Percentiles rank a stretch among this genome's conserved stretches.
Conservation (phyloP, 2,797 vertebrate species). For the Rhincodon typus region DNA sequence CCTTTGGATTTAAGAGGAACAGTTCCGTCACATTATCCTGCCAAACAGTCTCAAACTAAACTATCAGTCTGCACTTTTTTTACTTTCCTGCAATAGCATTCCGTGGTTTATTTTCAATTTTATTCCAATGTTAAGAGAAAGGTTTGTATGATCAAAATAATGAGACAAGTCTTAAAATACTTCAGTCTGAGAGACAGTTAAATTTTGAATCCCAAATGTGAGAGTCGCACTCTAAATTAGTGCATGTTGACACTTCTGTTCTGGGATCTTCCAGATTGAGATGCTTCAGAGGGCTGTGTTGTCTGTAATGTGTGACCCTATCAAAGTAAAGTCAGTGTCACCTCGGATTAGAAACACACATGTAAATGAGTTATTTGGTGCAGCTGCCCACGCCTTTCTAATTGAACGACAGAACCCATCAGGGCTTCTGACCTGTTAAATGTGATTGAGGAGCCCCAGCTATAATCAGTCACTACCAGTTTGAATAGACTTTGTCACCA, state of each 20-base stretch:
- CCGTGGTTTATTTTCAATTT: not conserved
- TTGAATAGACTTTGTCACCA: not conserved
- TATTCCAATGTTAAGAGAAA: not conserved
- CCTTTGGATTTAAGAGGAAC: not conserved
- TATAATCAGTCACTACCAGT: conserved; percentile 8
- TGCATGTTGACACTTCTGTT: not conserved
- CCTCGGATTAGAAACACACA: not conserved
- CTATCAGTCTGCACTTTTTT: not conserved
- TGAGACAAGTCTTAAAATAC: not conserved
- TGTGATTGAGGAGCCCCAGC: not conserved
- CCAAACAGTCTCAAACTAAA: not conserved
- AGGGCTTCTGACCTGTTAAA: not conserved
- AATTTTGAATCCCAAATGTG: not conserved
- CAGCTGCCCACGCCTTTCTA: not conserved
- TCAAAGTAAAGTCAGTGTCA: not conserved
- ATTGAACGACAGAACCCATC: not conserved
- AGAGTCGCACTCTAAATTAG: not conserved
- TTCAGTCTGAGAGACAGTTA: not conserved
- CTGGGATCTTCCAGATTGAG: not conserved
- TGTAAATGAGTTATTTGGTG: not conserved
- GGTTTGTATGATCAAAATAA: not conserved
- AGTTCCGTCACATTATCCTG: not conserved
- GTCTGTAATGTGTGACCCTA: not conserved
- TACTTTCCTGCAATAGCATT: not conserved
- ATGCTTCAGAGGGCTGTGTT: not conserved